Evolutionary conservation across 2,113 vertebrate species (phyloP), one percentile per base, ranked within the genome.

Genomic region (Nycticorax nycticorax): DNA sequence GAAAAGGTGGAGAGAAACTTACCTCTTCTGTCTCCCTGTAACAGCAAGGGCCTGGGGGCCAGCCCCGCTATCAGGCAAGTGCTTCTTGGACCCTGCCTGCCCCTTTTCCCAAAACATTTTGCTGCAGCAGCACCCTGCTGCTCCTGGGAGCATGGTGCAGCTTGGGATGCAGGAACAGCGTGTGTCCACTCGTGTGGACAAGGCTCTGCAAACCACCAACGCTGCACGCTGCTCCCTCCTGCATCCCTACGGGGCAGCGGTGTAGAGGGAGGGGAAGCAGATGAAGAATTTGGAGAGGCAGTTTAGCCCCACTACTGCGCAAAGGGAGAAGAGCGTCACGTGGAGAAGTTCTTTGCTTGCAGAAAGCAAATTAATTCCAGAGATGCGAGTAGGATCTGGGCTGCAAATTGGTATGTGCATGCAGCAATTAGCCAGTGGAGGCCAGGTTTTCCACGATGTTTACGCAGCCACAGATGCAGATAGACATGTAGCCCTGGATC

Each of bases 301-400:
- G 24, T 48, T 76, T 57, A 76, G 22, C 12, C 18, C 17, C 22
- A 11, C 8, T 72, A 43, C 6, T 9, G 17, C 0, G 3, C 4
- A 82, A 45, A 73, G 7, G 32, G 30, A 73, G 32, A 53, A 92
- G 76, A 39, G 3, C 32, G 33, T 68, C 20, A 68, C 5, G 0
- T 14, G 35, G 18, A 80, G 41, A 48, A 76, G 10, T 19, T 85
- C 45, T 64, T 60, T 2, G 1, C 41, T 75, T 67, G 11, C 35
- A 85, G 77, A 76, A 88, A 27, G 33, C 6, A 88, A 94, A 95
- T 88, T 93, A 69, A 45, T 85, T 91, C 53, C 66, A 94, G 69
- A 82, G 21, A 76, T n/a, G 6, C 0, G 0, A 94, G 35, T 81
- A 88, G 53, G 17, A 66, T 55, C 39, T 45, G 30, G 39, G 24